phyloP scores from a whole-genome alignment of 2,888 invertebrate species.

The Drosophila aldrichi region DNA sequence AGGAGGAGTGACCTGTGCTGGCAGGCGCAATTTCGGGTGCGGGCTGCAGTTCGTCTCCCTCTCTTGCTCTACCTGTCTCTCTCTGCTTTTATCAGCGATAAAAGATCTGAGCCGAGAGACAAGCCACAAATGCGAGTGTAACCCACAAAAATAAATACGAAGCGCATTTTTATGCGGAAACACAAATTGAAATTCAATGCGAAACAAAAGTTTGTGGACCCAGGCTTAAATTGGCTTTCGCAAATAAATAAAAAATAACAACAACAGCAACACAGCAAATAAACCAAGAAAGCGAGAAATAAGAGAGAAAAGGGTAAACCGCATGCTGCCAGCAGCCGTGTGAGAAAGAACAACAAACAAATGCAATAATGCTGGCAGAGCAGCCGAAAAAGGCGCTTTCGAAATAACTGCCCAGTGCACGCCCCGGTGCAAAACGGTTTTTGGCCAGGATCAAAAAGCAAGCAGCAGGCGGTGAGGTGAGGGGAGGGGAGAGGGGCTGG shows the following conservation, averaged over 20 bases:
- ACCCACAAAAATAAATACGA: constrained; percentile 73
- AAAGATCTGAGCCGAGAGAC: constrained; percentile 69
- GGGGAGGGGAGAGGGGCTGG: not conserved
- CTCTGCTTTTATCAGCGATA: constrained; percentile 63
- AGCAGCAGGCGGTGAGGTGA: not conserved
- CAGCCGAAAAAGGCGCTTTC: constrained; percentile 64
- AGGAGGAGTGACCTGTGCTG: constrained; percentile 50
- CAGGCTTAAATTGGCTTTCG: constrained; percentile 72
- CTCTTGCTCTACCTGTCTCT: not conserved
- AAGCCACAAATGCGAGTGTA: constrained; percentile 58
- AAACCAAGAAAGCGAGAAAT: not conserved
- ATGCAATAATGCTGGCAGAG: constrained; percentile 38
- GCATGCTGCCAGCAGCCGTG: constrained; percentile 24
- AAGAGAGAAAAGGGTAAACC: not conserved
- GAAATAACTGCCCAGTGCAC: constrained; percentile 63
- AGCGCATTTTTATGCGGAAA: constrained; percentile 77
- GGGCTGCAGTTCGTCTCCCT: constrained; percentile 30
- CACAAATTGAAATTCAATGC: constrained; percentile 82
- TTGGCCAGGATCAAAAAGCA: constrained; percentile 19
- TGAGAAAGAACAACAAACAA: constrained; percentile 56
- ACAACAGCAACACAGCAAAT: constrained; percentile 47
- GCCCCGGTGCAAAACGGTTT: constrained; percentile 34
- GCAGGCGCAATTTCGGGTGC: constrained; percentile 48
- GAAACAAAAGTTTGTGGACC: constrained; percentile 57
- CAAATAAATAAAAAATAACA: constrained; percentile 71